Evolutionary conservation across 2,888 invertebrate species (phyloP).

Genomic region (Pyrgus malvae): DNA sequence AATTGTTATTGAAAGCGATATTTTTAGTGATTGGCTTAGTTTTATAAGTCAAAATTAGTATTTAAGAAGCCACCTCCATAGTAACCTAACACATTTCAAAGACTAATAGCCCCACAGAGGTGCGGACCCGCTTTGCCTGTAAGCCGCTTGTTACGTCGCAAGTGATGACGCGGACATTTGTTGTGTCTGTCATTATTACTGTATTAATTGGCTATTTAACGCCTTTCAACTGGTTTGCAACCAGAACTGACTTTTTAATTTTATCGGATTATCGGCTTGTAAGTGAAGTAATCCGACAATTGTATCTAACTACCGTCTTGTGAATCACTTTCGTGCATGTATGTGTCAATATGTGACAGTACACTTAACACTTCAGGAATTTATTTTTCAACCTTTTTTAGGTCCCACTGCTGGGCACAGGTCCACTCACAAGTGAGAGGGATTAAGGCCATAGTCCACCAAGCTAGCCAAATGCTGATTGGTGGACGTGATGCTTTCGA

Average conservation of each 20-base stretch:
- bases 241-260: neutral
- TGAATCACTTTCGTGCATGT: neutral
- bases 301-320: no score
- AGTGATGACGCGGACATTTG: conserved; percentile 45
- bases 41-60: neutral
- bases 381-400: no score
- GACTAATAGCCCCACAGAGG: conserved; percentile 67
- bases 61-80: conserved; percentile 45
- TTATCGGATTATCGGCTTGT: neutral
- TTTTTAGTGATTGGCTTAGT: no score
- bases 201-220: conserved; percentile 20
- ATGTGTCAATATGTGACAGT: no score
- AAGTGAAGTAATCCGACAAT: no score
- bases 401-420: no score
- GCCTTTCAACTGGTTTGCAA: conserved; percentile 2
- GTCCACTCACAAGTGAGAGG: no score
- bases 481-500: no score
- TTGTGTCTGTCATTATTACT: conserved; percentile 21
- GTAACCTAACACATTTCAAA: conserved; percentile 40
- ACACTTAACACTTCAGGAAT: no score
- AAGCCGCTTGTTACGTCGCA: conserved; percentile 55
- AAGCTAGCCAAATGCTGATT: no score
- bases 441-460: no score
- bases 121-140: conserved; percentile 71
- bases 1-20: no score